phyloP scores from a whole-genome alignment of 2,797 vertebrate species.

The Allobates femoralis region DNA sequence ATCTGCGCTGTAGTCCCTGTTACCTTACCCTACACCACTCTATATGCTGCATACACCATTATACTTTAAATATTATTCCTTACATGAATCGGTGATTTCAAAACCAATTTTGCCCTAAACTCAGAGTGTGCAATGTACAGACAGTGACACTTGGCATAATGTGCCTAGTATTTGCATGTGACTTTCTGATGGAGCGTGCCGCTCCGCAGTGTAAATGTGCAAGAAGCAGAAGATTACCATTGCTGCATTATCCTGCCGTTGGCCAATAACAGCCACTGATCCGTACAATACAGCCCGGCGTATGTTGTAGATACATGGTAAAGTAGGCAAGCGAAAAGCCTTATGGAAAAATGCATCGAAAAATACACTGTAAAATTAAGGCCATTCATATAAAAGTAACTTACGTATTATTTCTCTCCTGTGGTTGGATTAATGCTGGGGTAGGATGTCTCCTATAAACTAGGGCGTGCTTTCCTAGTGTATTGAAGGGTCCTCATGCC shows the following conservation, averaged over 20 bases:
- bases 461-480: too few species aligned
- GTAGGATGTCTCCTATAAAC: too few species aligned
- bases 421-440: too few species aligned
- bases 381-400: neutral
- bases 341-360: neutral
- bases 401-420: too few species aligned
- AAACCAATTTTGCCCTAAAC: neutral
- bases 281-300: neutral
- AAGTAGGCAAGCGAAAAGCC: neutral
- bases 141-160: neutral
- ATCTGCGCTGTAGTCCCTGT: too few species aligned
- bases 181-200: neutral
- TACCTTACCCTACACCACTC: too few species aligned
- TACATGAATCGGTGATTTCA: too few species aligned
- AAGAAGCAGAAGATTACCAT: conserved; percentile 16
- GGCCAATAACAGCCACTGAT: neutral
- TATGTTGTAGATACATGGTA: neutral
- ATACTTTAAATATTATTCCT: too few species aligned
- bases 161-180: neutral
- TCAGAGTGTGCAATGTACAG: neutral
- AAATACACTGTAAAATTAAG: neutral
- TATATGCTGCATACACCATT: too few species aligned
- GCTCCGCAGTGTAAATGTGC: neutral
- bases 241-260: neutral
- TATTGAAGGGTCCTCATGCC: too few species aligned